phyloP scores from a whole-genome alignment of 2,113 vertebrate genomes.

The Benitochromis conjunctus region DNA sequence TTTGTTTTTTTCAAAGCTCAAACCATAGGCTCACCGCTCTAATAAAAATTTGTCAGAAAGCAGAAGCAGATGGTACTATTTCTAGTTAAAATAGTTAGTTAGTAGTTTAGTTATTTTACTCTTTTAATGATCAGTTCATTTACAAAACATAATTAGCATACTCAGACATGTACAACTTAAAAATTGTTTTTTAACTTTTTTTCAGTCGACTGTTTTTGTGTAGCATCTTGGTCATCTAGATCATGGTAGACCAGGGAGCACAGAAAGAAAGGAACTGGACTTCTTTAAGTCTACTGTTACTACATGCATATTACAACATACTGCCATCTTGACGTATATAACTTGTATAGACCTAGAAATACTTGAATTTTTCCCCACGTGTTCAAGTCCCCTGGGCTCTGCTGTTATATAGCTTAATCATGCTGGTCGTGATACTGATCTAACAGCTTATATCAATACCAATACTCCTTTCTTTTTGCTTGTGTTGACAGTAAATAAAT shows the following conservation, averaged over 20 bases:
- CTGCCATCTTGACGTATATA: background rate
- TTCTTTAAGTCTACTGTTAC: background rate
- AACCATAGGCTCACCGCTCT: too few relatives aligned
- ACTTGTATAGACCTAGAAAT: background rate
- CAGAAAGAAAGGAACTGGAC: background rate
- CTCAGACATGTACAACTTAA: background rate
- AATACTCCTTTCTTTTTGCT: background rate
- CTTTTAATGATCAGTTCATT: background rate
- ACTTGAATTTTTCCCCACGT: background rate
- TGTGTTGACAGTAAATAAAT: background rate
- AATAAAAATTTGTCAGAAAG: fast-evolving
- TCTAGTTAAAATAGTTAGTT: background rate
- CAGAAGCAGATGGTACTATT: background rate
- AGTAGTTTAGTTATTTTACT: background rate
- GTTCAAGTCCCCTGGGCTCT: background rate
- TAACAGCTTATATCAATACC: background rate
- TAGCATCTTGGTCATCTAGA: background rate
- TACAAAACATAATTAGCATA: background rate
- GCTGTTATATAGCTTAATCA: background rate
- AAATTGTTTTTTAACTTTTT: background rate
- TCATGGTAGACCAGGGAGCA: background rate
- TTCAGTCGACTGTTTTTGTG: background rate
- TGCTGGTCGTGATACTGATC: background rate
- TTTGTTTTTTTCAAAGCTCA: too few relatives aligned
- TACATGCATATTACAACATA: background rate